Base-by-base conservation (phyloP, 2,797 vertebrate species). In the Pseudotriccus pelzelni region DNA sequence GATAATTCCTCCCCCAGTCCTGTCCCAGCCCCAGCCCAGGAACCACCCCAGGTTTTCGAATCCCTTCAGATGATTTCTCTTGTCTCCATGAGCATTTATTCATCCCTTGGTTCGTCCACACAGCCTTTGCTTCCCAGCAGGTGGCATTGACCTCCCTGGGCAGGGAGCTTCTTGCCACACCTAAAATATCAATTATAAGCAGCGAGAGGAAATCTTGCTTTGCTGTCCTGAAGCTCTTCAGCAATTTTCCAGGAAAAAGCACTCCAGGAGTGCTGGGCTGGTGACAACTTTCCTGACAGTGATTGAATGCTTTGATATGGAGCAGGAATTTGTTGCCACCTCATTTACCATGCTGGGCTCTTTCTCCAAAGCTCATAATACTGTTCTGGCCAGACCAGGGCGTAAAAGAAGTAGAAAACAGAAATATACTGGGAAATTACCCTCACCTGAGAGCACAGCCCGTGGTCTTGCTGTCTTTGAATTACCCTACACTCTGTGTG, bases 401-500 rank as follows among this genome's bases (percentile, higher is more conserved):
- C 1, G 2, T 14, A 41, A 79, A 52, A 67, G 55, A 23, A 58
- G n/a, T 12, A 37, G 53, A 68, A 63, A 94, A 50, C 39, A 95
- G 84, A 74, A 88, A 89, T 78, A 67, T 1, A 30, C 52, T 84
- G 50, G 81, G 77, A 59, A 82, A 83, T 80, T 34, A 19, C 41
- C 77, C 70, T 77, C 50, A 47, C 41, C 74, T 30, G 23, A 41
- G 52, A 25, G 32, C 84, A 66, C 58, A 81, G 78, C 56, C 69
- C 6, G 1, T 27, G 74, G 60, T 11, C 4, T 37, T 21, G 1
- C 52, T 70, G 46, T 24, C 66, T 37, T 1, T 78, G 70, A 67
- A 52, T 84, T 39, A n/a, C 69, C 30, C 52, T 4, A 1, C 0
- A 1, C 56, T 64, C 50, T 0, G 0, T 5, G 4, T 28, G 24